A percentile compares a stretch with the other conserved stretches of the same genome.
Evolutionary conservation across 1,140 invertebrate genomes (phyloP).

Genomic region (Zaprionus capensis): DNA sequence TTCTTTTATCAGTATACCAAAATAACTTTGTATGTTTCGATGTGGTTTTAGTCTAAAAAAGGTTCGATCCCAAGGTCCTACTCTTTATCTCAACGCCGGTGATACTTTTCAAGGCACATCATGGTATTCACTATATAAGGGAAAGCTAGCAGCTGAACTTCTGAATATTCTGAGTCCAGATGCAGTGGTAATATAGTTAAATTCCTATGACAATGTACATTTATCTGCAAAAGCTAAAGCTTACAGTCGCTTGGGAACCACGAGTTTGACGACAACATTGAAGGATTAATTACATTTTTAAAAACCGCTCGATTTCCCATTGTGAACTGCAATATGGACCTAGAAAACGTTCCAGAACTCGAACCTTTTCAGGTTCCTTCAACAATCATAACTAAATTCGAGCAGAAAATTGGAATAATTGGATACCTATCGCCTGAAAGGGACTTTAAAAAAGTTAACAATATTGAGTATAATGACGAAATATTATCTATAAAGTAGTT

Average conservation of each 20-base stretch:
- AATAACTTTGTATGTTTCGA: constrained; percentile 24
- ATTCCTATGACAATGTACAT: neutral
- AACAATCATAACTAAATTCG: constrained; percentile 87
- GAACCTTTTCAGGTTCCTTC: constrained; percentile 86
- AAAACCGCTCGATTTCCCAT: constrained; percentile 89
- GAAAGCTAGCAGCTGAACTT: constrained; percentile 89
- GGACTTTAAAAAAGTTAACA: constrained; percentile 86
- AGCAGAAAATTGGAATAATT: constrained; percentile 91
- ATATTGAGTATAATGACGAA: constrained; percentile 90
- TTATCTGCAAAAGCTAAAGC: neutral
- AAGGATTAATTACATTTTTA: constrained; percentile 90
- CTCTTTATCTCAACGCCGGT: constrained; percentile 92
- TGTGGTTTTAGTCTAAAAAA: constrained; percentile 85
- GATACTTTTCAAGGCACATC: constrained; percentile 94
- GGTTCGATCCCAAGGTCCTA: constrained; percentile 86
- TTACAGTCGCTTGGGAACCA: constrained; percentile 94
- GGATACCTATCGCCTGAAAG: constrained; percentile 95
- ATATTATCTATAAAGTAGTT: constrained; percentile 87
- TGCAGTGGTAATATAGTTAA: constrained; percentile 89
- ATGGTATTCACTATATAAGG: constrained; percentile 92
- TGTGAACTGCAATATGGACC: constrained; percentile 91
- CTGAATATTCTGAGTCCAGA: constrained; percentile 91
- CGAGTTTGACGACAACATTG: constrained; percentile 94
- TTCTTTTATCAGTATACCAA: neutral
- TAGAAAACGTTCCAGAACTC: constrained; percentile 87